phyloP scores from a whole-genome alignment of 2,888 invertebrate species.

The Nebria brevicollis region DNA sequence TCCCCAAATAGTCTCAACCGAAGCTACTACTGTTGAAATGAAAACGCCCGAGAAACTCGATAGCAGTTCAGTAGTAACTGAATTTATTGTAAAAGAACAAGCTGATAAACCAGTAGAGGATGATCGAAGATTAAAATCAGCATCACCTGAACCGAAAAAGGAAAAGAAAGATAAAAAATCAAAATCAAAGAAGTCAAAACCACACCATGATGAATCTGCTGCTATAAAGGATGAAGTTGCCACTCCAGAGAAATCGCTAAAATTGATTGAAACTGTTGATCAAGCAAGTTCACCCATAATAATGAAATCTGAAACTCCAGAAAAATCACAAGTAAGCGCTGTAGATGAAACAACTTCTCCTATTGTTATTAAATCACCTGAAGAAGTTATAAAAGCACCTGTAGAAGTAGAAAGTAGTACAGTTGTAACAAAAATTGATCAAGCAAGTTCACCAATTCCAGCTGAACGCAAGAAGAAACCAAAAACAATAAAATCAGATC shows the following conservation, averaged over 20 bases:
- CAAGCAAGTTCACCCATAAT: constrained; percentile 21
- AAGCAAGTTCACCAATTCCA: constrained; percentile 55
- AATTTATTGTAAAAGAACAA: constrained; percentile 49
- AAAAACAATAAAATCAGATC: constrained; percentile 45
- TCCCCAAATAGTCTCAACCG: constrained; percentile 46
- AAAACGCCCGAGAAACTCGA: constrained; percentile 44
- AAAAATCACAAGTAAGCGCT: constrained; percentile 12
- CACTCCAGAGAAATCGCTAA: background rate
- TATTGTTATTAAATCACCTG: constrained; percentile 13
- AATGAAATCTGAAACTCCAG: background rate
- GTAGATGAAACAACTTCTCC: constrained; percentile 26
- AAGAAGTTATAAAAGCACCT: constrained; percentile 9
- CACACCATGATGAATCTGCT: constrained; percentile 57
- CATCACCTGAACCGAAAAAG: constrained; percentile 59
- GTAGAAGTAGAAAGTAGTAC: constrained; percentile 21
- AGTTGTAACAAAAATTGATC: constrained; percentile 46
- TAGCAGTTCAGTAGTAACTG: constrained; percentile 33
- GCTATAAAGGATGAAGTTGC: constrained; percentile 40
- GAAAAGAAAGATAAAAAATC: constrained; percentile 44
- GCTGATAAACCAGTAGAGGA: constrained; percentile 33
- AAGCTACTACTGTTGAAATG: constrained; percentile 50
- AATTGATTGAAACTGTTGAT: constrained; percentile 7
- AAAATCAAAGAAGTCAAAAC: constrained; percentile 53
- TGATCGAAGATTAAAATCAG: constrained; percentile 47
- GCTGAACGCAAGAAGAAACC: constrained; percentile 4